Evolutionary conservation across 2,797 vertebrate species (phyloP).

Genomic region (Hafferia zeledoni): DNA sequence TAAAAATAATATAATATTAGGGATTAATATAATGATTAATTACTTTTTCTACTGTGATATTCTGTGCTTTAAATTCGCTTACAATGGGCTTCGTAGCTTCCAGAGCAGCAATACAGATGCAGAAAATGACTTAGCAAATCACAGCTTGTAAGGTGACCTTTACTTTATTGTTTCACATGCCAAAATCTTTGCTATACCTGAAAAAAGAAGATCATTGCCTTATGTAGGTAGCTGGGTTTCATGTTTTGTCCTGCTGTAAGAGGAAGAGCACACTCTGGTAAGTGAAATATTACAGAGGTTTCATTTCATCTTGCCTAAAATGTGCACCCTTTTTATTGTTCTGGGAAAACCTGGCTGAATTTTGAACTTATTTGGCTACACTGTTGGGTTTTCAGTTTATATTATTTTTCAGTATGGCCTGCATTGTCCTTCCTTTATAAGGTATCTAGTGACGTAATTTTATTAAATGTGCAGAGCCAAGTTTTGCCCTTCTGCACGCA

Average conservation of each 20-base stretch:
- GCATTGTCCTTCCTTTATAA: slow-evolving; percentile 1
- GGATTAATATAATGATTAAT: neutral
- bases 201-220: neutral
- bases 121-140: slow-evolving; percentile 39
- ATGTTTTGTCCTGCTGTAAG: neutral
- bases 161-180: neutral
- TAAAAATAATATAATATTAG: neutral
- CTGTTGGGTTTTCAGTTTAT: neutral
- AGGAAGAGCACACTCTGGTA: neutral
- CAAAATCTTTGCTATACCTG: neutral
- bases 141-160: neutral
- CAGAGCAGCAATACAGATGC: neutral
- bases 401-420: slow-evolving; percentile 35
- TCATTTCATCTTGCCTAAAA: neutral
- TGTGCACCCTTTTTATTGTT: neutral
- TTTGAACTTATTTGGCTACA: neutral
- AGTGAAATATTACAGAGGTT: neutral
- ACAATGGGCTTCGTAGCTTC: neutral
- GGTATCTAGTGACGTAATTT: slow-evolving; percentile 19
- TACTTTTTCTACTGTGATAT: neutral
- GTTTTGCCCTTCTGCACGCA: neutral
- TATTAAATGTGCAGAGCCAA: slow-evolving; percentile 1
- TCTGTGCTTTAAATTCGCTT: neutral
- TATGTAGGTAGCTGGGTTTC: neutral
- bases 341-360: neutral